Evolutionary conservation across 2,113 vertebrate species (phyloP).

Genomic region (Ondatra zibethicus): DNA sequence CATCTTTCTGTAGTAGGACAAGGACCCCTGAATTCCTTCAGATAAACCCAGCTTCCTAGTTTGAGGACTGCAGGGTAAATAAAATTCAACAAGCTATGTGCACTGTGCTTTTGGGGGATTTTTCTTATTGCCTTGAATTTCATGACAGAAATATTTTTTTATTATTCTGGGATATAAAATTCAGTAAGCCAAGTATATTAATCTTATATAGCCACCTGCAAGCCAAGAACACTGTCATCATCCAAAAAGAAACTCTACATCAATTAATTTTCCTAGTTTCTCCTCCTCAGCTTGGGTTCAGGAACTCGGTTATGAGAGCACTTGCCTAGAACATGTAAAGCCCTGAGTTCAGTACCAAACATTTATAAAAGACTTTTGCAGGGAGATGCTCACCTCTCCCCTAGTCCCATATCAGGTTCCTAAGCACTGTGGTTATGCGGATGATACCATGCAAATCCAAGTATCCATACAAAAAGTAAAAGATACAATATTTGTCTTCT

Average conservation of each 20-base stretch:
- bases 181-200: neutral
- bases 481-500: neutral
- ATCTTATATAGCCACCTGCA: neutral
- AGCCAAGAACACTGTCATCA: neutral
- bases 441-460: neutral
- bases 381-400: neutral
- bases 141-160: neutral
- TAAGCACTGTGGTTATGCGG: neutral
- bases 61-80: neutral
- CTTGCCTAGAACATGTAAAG: neutral
- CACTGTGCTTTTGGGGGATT: neutral
- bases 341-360: neutral
- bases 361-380: neutral
- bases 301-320: neutral
- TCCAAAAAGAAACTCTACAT: neutral
- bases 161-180: neutral
- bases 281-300: neutral
- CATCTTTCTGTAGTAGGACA: slow-evolving; percentile 5
- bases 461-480: neutral
- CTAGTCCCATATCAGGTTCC: neutral
- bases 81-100: neutral
- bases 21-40: neutral
- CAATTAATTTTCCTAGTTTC: neutral
- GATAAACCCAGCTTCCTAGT: slow-evolving; percentile 3
- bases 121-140: neutral